phyloP scores from a whole-genome alignment of 2,888 invertebrate species.

The Mesoligia furuncula region DNA sequence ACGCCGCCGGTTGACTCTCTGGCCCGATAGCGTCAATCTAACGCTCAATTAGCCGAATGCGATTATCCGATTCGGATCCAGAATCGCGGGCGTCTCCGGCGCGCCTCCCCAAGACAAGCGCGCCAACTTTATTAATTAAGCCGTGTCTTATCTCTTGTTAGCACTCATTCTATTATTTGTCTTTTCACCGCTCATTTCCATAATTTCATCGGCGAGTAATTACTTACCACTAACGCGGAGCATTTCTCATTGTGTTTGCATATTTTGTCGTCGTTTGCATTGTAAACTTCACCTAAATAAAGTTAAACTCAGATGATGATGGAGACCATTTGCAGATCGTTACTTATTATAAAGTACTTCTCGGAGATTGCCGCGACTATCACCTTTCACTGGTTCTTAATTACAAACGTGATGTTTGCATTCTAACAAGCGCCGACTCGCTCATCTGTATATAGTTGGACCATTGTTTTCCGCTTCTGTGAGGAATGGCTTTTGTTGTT shows the following conservation, averaged over 20 bases:
- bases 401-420: conserved; percentile 56
- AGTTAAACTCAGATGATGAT: conserved; percentile 73
- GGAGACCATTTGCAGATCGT: conserved; percentile 64
- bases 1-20: conserved; percentile 72
- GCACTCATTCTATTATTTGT: conserved; percentile 91
- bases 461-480: conserved; percentile 79
- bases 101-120: conserved; percentile 84
- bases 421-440: conserved; percentile 58
- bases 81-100: conserved; percentile 82
- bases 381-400: conserved; percentile 43
- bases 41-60: conserved; percentile 90
- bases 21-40: conserved; percentile 89
- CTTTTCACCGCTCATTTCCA: conserved; percentile 90
- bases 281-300: conserved; percentile 79
- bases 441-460: conserved; percentile 68
- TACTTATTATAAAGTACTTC: conserved; percentile 56
- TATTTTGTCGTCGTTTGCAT: conserved; percentile 85
- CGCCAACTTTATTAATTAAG: conserved; percentile 91
- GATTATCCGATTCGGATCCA: conserved; percentile 89
- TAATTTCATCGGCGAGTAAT: conserved; percentile 89
- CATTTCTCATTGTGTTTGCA: conserved; percentile 87
- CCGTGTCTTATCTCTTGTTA: conserved; percentile 91
- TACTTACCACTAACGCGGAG: conserved; percentile 87
- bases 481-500: conserved; percentile 84
- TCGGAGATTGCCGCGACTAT: conserved; percentile 37